These are phyloP conservation scores for Pentamera pediparva DNA, from an alignment of 53 echinoderm and acorn worm genomes.

Conservation along the genomic window DNA sequence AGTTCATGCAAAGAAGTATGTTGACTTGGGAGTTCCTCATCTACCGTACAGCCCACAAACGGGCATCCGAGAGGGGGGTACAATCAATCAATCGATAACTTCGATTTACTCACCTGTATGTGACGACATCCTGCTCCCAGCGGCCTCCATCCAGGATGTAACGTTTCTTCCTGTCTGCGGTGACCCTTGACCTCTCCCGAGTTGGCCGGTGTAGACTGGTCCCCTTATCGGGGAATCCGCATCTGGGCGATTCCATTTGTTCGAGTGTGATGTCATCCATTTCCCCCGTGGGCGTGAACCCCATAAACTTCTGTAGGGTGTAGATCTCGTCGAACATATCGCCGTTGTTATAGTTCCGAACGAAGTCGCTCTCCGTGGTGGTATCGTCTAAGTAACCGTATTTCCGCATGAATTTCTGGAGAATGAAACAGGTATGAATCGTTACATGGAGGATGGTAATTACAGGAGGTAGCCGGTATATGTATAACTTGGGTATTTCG, in stretches of 20 bases:
- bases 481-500: no score
- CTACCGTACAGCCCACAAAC: no score
- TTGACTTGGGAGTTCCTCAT: no score
- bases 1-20: no score
- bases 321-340: constrained; percentile 48
- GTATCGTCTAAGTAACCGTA: constrained; percentile 43
- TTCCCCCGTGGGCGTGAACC: constrained; percentile 52
- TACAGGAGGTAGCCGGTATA: no score
- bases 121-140: constrained; percentile 55
- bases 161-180: constrained; percentile 34
- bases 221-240: constrained; percentile 77
- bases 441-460: no score
- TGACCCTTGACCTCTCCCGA: no score
- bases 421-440: no score
- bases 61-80: no score
- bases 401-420: constrained; percentile 43
- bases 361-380: constrained; percentile 20
- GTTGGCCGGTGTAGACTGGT: not conserved
- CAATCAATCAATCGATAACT: no score
- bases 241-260: constrained; percentile 57
- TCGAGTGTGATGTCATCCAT: constrained; percentile 52
- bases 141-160: constrained; percentile 69
- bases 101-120: constrained; percentile 53
- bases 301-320: constrained; percentile 54
- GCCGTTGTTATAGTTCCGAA: constrained; percentile 16